phyloP scores from a whole-genome alignment of 2,888 invertebrate genomes.

The Alentia gelatinosa region DNA sequence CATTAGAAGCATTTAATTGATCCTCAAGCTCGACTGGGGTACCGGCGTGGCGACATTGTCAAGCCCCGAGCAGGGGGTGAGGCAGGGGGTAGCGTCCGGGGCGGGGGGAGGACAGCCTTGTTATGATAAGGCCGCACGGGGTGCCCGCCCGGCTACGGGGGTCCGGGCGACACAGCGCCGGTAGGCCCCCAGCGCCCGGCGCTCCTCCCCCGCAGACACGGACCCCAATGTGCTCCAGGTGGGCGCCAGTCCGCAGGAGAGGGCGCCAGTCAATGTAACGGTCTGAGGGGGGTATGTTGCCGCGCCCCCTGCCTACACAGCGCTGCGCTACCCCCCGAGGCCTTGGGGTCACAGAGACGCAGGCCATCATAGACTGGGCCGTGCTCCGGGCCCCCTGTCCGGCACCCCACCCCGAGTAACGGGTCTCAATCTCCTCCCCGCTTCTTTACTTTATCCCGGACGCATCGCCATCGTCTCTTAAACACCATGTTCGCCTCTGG shows the following conservation, averaged over 20 bases:
- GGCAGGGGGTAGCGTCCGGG: background rate
- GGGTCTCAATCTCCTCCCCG: too few species aligned
- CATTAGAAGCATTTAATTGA: background rate
- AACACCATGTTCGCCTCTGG: too few species aligned
- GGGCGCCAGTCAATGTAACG: slow-evolving; percentile 39
- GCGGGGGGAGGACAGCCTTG: background rate
- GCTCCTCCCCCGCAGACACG: background rate
- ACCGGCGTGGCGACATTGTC: slow-evolving; percentile 14
- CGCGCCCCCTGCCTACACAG: background rate
- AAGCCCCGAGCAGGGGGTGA: background rate
- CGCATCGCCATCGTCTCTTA: too few species aligned
- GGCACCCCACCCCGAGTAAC: too few species aligned
- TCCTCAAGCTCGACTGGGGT: background rate
- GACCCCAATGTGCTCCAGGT: background rate
- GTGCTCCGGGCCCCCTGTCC: too few species aligned
- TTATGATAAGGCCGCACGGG: background rate
- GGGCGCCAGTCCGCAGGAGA: background rate
- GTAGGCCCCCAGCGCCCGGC: background rate
- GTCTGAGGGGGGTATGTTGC: slow-evolving; percentile 33
- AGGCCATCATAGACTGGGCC: too few species aligned
- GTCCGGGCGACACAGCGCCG: background rate
- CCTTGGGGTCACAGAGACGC: background rate
- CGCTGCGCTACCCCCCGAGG: background rate
- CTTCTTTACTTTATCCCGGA: too few species aligned
- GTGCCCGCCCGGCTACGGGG: background rate